Percentiles rank a stretch among this genome's conserved stretches.
phyloP scores from a whole-genome alignment of 2,113 vertebrate species.

The Promerops cafer region DNA sequence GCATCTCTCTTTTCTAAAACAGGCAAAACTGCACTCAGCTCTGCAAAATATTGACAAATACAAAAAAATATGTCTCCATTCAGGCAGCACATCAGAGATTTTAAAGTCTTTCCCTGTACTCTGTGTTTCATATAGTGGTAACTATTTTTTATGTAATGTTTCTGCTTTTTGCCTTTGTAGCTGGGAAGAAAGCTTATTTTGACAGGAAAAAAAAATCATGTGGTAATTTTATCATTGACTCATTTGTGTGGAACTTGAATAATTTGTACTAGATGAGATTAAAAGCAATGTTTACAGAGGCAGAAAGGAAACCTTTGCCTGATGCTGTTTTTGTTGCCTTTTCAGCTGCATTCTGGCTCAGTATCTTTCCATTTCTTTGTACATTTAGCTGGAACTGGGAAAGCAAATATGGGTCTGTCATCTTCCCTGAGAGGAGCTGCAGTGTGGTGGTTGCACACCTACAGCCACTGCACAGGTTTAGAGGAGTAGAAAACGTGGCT shows the following conservation, averaged over 20 bases:
- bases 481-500: not conserved
- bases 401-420: not conserved
- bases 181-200: slow-evolving; percentile 2
- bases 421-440: not conserved
- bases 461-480: not conserved
- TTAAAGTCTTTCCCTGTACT: not conserved
- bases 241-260: not conserved
- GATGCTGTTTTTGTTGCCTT: not conserved
- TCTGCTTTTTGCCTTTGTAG: not conserved
- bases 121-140: not conserved
- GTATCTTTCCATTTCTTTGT: not conserved
- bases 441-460: not conserved
- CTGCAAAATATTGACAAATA: not conserved
- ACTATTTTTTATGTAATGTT: not conserved
- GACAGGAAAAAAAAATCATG: not conserved
- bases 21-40: not conserved
- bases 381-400: not conserved
- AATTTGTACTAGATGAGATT: not conserved
- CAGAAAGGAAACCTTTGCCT: not conserved
- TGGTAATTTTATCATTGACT: slow-evolving; percentile 8
- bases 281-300: not conserved
- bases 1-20: not conserved
- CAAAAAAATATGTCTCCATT: not conserved
- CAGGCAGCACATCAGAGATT: not conserved
- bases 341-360: not conserved